Base-by-base conservation (phyloP, 2,113 vertebrate species). In the Mormyrus lacerda region DNA sequence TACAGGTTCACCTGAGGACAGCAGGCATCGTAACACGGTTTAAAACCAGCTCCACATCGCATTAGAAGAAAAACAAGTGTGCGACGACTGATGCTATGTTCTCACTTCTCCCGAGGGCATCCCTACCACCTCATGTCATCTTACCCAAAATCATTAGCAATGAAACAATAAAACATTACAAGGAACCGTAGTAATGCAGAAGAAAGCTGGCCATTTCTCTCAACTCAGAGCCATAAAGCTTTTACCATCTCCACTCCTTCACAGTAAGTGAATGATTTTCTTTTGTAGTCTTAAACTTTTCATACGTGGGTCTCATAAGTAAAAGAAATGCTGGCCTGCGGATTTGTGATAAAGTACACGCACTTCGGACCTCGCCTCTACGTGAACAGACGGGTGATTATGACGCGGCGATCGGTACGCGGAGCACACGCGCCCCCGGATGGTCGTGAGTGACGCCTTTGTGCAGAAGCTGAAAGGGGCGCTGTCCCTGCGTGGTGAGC, bases 1-100 rank as follows among this genome's bases (percentile, higher is more conserved):
- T 96, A 96, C 24, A 99, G 93, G 91, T 93, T 96, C 13, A 99
- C 97, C 98, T 99, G 92, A 85, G 3, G 19, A 24, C 39, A 88
- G 88, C 90, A 47, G 90, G 42, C 61, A 4, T 5, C 35, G 17
- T 35, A 42, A 79, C 11, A 47, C 44, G 8, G 19, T 44, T 82
- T 44, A 24, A 69, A 69, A 69, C 3, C 73, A 79, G 35, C 31
- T 17, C 4, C 31, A 79, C 11, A 42, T 13, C n/a, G 31, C 61
- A 15, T 13, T 17, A 39, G 35, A 42, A 42, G 17, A 19, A 76
- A 76, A 76, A 76, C 69, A 73, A 35, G n/a, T 4, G 73, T 19
- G 73, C 42, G 0, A 69, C 27, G 3, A 35, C 73, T 76, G 69
- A 76, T 76, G 31, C 69, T 39, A 42, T 79, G 15, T 42, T 79